Conservation (phyloP, 2,888 invertebrate species). For the Corythucha ciliata region DNA sequence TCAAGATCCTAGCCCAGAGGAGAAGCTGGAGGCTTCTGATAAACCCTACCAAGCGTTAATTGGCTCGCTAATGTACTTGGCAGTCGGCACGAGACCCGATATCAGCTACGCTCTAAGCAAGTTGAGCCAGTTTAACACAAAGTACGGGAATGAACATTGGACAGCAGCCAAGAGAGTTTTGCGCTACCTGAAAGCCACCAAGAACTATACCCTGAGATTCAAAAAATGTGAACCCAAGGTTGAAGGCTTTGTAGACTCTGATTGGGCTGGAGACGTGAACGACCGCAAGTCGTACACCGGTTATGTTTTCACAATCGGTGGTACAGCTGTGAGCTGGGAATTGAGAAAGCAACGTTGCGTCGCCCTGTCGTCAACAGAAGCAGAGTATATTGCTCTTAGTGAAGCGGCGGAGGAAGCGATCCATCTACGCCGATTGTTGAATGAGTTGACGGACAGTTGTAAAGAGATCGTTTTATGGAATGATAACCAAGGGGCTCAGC, state of each 20-base stretch:
- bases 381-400: too few species aligned
- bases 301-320: not conserved
- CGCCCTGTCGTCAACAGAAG: not conserved
- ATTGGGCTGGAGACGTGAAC: slow-evolving; percentile 31
- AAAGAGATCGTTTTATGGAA: slow-evolving; percentile 1
- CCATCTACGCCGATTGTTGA: slow-evolving; percentile 4
- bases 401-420: slow-evolving; percentile 6
- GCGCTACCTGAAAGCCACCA: too few species aligned
- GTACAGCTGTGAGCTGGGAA: slow-evolving; percentile 11
- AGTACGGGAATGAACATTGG: too few species aligned
- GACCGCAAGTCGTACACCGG: slow-evolving; percentile 8
- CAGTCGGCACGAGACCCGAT: too few species aligned
- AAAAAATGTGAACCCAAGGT: too few species aligned
- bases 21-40: too few species aligned
- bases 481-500: slow-evolving; percentile 8
- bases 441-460: not conserved
- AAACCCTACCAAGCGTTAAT: too few species aligned
- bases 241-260: slow-evolving; percentile 33
- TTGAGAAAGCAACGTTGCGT: slow-evolving; percentile 11
- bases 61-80: too few species aligned
- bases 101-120: too few species aligned
- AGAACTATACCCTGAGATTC: too few species aligned
- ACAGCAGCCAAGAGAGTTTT: too few species aligned
- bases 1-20: not conserved
- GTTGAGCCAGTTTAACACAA: too few species aligned